Base-by-base conservation (phyloP, 2,113 vertebrate species). In the Aphelocoma coerulescens region DNA sequence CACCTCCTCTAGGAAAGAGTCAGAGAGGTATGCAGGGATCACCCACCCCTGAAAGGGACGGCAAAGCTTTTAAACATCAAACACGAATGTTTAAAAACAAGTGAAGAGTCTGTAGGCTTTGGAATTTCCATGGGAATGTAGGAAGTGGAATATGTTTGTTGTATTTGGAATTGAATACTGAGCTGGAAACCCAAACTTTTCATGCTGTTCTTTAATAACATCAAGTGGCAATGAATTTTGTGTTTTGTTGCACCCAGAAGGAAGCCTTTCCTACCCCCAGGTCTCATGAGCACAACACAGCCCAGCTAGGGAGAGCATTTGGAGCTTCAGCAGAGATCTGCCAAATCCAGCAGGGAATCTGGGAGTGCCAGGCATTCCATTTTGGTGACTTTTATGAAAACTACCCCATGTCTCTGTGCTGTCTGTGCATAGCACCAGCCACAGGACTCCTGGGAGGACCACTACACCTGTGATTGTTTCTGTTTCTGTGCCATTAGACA, bases 51-150 rank as follows among this genome's bases (percentile, higher is more conserved):
- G 49, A 44, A 61, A 82, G 63, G 63, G 32, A 46, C 41, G 59
- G 71, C n/a, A 61, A 83, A 59, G 9, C 78, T 37, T 73, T 59
- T 30, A 22, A 44, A 83, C 59, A 62, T 73, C 63, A 66, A 82
- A 68, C 39, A 51, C 6, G 2, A 41, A 16, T 44, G 58, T 85
- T 90, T 72, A 16, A 84, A 91, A 71, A 63, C 12, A 18, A 92
- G 32, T 9, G 46, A 35, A 72, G 82, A 62, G 62, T 68, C 71
- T 59, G 48, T 28, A 63, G 77, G 49, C 81, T 89, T 85, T 75
- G 85, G 85, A 75, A 89, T 87, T 95, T 85, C 90, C 71, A 62
- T 77, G 80, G 83, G 84, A 86, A 89, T 89, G 51, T 80, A 58
- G 80, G 63, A 80, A 73, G 39, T 51, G 48, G 85, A 85, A 75